A percentile compares a stretch with the other conserved stretches of the same genome.
phyloP scores from a whole-genome alignment of 2,888 invertebrate species.

The Brachypterus glaber region DNA sequence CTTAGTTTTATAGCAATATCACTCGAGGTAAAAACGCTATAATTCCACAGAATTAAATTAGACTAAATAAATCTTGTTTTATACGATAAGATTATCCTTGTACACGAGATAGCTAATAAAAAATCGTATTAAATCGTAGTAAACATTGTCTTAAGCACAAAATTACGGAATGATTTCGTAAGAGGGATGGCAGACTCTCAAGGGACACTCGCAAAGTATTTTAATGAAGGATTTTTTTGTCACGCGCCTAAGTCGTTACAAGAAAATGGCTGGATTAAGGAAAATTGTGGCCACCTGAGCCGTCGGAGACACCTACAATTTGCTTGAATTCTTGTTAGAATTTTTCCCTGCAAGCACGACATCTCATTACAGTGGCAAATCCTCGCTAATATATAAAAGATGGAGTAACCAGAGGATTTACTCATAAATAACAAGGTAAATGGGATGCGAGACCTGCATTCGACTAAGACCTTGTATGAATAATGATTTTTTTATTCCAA shows the following conservation, averaged over 20 bases:
- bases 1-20: no score
- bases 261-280: conserved; percentile 33
- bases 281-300: conserved; percentile 33
- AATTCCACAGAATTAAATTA: no score
- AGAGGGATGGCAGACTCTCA: conserved; percentile 24
- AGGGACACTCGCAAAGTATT: conserved; percentile 34
- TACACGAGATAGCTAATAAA: no score
- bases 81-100: no score
- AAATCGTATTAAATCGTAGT: conserved; percentile 24
- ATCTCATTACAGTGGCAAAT: conserved; percentile 25
- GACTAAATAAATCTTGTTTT: no score
- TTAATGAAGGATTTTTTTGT: conserved; percentile 40
- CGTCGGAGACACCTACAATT: conserved; percentile 36
- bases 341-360: conserved; percentile 25
- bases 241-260: conserved; percentile 32
- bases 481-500: no score
- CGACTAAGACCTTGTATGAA: no score
- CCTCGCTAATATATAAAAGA: conserved; percentile 25
- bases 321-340: conserved; percentile 26
- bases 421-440: conserved; percentile 3
- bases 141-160: conserved; percentile 30
- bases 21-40: no score
- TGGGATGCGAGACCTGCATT: no score
- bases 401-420: conserved; percentile 13
- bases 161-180: conserved; percentile 33